Conservation (phyloP, 2,113 vertebrate genomes). For the Campylomormyrus tamandua region DNA sequence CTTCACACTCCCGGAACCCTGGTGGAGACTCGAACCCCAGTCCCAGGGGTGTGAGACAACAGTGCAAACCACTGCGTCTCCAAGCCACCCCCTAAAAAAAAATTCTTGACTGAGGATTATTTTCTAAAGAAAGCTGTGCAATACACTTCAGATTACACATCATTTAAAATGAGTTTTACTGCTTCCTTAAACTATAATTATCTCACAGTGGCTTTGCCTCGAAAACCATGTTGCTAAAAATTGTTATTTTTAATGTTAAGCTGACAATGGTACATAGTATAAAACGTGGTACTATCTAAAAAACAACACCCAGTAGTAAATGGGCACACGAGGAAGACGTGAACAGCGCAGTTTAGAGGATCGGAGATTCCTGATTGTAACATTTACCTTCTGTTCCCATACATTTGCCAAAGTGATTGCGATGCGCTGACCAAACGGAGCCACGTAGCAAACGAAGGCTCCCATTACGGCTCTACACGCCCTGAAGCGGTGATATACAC, state of each 20-base stretch:
- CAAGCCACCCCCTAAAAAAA: neutral
- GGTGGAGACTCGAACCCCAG: neutral
- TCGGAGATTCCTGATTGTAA: neutral
- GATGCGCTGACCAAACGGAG: neutral
- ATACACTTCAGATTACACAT: neutral
- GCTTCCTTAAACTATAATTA: neutral
- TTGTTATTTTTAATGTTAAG: neutral
- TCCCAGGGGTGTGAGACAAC: neutral
- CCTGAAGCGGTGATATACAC: conserved; percentile 15
- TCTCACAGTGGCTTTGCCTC: neutral
- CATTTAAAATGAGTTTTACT: neutral
- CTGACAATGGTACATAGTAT: neutral
- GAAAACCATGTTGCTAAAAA: neutral
- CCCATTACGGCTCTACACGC: neutral
- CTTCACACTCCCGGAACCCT: neutral
- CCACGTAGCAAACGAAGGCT: neutral
- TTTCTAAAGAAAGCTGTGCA: neutral
- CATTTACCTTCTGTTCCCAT: neutral
- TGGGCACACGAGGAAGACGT: neutral
- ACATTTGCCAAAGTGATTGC: neutral
- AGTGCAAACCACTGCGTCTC: neutral
- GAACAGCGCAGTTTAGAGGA: neutral
- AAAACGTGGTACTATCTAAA: neutral
- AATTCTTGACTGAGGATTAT: neutral
- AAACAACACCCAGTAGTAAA: neutral